Evolutionary conservation across 2,888 invertebrate genomes (phyloP).

Genomic region (Macroteleia sp.): DNA sequence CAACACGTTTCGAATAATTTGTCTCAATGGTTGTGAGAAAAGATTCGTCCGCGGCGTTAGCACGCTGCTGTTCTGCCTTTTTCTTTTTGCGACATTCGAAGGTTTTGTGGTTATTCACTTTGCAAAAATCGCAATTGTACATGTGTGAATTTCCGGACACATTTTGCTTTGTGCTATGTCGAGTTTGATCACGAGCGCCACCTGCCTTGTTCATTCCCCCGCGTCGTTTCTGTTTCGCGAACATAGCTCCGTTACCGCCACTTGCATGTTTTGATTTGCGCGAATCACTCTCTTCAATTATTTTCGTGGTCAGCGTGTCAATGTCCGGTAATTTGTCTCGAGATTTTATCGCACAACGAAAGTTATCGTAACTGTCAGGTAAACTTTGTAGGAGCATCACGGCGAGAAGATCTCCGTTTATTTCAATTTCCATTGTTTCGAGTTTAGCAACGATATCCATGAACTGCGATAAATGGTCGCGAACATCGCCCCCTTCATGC

Average conservation of each 20-base stretch:
- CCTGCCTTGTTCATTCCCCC: background rate
- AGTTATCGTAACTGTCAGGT: constrained; percentile 26
- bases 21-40: too few species aligned
- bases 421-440: constrained; percentile 30
- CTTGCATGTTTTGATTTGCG: background rate
- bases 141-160: too few species aligned
- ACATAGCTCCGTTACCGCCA: background rate
- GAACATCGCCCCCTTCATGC: constrained; percentile 17
- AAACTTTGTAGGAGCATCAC: constrained; percentile 30
- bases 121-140: too few species aligned
- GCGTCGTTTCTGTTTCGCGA: background rate
- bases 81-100: too few species aligned
- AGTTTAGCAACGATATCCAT: constrained; percentile 51
- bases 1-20: too few species aligned
- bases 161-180: too few species aligned
- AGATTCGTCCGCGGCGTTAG: too few species aligned
- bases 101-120: too few species aligned
- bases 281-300: background rate
- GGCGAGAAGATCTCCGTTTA: constrained; percentile 29
- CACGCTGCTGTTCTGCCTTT: too few species aligned
- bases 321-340: constrained; percentile 39
- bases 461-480: constrained; percentile 19
- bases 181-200: too few species aligned
- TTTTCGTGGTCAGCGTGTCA: background rate
- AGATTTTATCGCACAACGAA: constrained; percentile 49